Percentiles rank a stretch among this genome's conserved stretches.
These are phyloP conservation scores for Rhinogobius similis DNA, from an alignment of 2,113 vertebrate genomes.

Conservation along the genomic window DNA sequence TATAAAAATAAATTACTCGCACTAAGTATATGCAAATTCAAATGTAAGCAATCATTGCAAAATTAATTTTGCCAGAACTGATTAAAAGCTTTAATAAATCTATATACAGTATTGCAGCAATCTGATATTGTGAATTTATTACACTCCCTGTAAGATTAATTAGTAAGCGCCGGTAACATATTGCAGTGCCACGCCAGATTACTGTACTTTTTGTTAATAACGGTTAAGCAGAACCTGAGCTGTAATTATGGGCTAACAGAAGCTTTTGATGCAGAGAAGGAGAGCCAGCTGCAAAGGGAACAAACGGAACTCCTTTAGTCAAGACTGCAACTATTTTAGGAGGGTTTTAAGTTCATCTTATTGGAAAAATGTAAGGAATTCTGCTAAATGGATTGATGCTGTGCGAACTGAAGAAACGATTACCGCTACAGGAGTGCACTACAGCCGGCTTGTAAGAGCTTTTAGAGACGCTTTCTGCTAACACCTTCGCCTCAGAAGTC, in stretches of 20 bases:
- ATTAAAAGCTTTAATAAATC: conserved; percentile 99
- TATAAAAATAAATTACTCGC: conserved; percentile 98
- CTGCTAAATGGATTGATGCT: conserved; percentile 25
- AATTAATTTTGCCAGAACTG: conserved; percentile 99
- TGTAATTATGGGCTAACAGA: conserved; percentile 95
- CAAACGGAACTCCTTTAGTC: conserved; percentile 40
- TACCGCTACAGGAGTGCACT: not conserved
- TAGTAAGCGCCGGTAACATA: conserved; percentile 98
- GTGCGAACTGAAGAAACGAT: conserved; percentile 16
- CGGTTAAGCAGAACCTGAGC: conserved; percentile 96
- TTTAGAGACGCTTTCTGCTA: too few relatives aligned
- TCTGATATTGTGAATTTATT: conserved; percentile 99
- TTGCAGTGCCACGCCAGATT: conserved; percentile 97
- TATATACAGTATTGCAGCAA: conserved; percentile 98
- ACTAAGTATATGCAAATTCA: conserved; percentile 99
- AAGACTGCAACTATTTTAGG: conserved; percentile 48
- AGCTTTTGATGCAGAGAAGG: conserved; percentile 85
- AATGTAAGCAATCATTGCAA: conserved; percentile 99
- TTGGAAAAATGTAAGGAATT: conserved; percentile 23
- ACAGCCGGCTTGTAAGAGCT: not conserved
- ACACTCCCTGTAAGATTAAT: conserved; percentile 99
- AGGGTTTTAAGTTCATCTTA: conserved; percentile 52
- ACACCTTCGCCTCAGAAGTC: conserved; percentile 75
- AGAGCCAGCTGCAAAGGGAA: conserved; percentile 37
- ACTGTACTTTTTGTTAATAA: conserved; percentile 98